Conservation (phyloP, 2,113 vertebrate species). For the Erpornis zantholeuca region DNA sequence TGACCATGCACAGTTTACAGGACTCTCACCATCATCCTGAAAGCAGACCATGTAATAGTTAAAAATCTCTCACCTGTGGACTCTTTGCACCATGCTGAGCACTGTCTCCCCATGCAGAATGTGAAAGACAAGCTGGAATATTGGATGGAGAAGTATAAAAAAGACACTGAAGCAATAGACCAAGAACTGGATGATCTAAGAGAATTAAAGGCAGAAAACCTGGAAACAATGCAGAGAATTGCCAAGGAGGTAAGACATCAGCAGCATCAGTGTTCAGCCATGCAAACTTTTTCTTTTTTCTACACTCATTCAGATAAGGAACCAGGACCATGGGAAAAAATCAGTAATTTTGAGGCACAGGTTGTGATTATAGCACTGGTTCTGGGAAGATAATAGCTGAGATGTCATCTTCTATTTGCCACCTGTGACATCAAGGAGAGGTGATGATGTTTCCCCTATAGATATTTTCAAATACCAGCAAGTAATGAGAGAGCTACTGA, state of each 20-base stretch:
- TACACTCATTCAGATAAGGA: not conserved
- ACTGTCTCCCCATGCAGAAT: slow-evolving; percentile 53
- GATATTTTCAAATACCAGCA: not conserved
- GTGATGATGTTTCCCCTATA: not conserved
- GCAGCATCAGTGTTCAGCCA: not conserved
- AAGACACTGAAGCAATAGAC: slow-evolving; percentile 77
- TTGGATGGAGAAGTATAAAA: slow-evolving; percentile 83
- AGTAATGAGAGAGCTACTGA: not conserved
- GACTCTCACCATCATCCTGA: not conserved
- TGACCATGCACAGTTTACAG: not conserved
- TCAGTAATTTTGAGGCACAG: not conserved
- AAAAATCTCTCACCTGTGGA: not conserved
- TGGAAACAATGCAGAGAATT: slow-evolving; percentile 69
- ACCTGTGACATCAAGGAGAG: not conserved
- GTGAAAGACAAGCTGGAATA: slow-evolving; percentile 78
- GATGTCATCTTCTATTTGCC: not conserved
- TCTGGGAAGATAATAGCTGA: not conserved
- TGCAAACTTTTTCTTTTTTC: not conserved
- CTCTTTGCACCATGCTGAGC: not conserved
- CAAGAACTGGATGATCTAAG: slow-evolving; percentile 72
- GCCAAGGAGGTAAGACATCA: slow-evolving; percentile 70
- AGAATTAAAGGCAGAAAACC: slow-evolving; percentile 69
- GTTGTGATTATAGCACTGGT: not conserved
- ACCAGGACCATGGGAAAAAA: not conserved
- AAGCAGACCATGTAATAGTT: not conserved